Evolutionary conservation across 2,888 invertebrate genomes (phyloP), one percentile per base, ranked within the genome.

Genomic region (Spialia ferax): DNA sequence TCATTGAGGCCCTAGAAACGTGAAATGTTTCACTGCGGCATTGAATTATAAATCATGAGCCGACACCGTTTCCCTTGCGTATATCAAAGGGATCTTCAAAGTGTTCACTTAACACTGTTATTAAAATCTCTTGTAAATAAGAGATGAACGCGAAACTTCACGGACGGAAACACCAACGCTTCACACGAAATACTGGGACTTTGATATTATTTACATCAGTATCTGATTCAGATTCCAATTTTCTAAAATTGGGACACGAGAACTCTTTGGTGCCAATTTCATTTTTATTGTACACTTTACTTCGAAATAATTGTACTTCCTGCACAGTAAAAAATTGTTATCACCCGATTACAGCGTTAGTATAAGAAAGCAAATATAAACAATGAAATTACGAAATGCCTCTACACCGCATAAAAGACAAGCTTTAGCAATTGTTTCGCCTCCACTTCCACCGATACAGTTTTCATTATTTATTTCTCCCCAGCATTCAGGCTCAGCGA

Each of bases 81-180:
- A 85, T 84, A 86, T 89, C 89, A 88, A 88, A 89, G 86, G 77
- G 77, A 85, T 84, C 83, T 85, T 84, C 87, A 86, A 86, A 87
- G 86, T 80, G 83, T 81, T 82, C 83, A 80, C 80, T 84, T 83
- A 83, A 84, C 80, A 79, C 75, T 81, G 79, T 81, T 85, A 84
- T 80, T 80, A 83, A 84, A 84, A 74, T 76, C 73, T 74, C 77
- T 75, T 77, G 79, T 78, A 77, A 82, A 81, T 78, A 76, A 75
- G 68, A 71, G 70, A 73, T 81, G 79, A 80, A 81, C 77, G 73
- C 78, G 72, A 76, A 79, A 73, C 77, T 77, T 77, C 62, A 67
- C 50, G 61, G 48, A 56, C 62, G 62, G 67, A 67, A 56, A 67
- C 62, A 59, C 42, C 42, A n/a, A 54, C 42, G 55, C 23, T 63